A percentile compares a stretch with the other conserved stretches of the same genome.
phyloP scores from a whole-genome alignment of 2,888 invertebrate species.

The Diarsia mendica region DNA sequence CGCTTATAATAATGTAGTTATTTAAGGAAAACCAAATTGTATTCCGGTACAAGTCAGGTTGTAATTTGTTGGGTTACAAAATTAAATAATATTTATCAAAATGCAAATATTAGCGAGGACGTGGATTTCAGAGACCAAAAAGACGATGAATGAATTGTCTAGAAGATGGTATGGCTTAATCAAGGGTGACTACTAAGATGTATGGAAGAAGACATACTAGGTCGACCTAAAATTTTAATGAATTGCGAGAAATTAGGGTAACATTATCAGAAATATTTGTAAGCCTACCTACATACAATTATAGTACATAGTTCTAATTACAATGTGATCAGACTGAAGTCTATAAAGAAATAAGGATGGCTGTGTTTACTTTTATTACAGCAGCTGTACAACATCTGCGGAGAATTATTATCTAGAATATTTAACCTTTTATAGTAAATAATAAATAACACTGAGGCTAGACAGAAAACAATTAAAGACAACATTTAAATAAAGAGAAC shows the following conservation, averaged over 20 bases:
- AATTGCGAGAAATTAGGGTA: background rate
- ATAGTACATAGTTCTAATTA: conserved; percentile 14
- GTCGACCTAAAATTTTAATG: background rate
- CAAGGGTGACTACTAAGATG: background rate
- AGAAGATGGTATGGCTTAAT: background rate
- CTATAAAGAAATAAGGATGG: conserved; percentile 36
- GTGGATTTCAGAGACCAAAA: background rate
- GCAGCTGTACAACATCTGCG: conserved; percentile 71
- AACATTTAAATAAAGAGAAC: conserved; percentile 27
- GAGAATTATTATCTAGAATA: conserved; percentile 56
- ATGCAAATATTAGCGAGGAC: background rate
- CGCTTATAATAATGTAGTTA: background rate
- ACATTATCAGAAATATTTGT: background rate
- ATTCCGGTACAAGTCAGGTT: conserved; percentile 13
- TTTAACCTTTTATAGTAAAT: conserved; percentile 45
- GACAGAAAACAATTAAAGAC: conserved; percentile 29
- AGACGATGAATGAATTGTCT: background rate
- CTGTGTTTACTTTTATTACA: conserved; percentile 53
- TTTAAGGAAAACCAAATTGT: conserved; percentile 17
- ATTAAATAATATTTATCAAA: background rate
- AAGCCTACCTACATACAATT: background rate
- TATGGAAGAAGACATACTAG: background rate
- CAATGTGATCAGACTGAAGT: conserved; percentile 22
- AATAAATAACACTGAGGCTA: conserved; percentile 40
- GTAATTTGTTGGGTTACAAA: conserved; percentile 6